Conservation (phyloP, 2,888 invertebrate species). For the Callosobruchus maculatus region DNA sequence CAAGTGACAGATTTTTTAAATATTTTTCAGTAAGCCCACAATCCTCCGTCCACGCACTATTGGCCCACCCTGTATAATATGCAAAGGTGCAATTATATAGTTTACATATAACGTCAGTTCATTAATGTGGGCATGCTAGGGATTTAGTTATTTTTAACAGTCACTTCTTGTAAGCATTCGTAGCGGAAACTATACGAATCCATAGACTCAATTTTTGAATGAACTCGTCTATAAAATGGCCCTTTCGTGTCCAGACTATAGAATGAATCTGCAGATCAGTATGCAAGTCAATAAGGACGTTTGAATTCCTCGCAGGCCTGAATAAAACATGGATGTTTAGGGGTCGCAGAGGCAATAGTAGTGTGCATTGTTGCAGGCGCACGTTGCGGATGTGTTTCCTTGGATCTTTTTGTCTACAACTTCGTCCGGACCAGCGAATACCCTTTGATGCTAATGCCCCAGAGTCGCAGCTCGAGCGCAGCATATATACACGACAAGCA, state of each 20-base stretch:
- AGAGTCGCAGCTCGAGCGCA: not conserved
- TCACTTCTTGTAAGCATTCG: too few relatives aligned
- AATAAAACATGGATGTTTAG: not conserved
- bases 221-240: not conserved
- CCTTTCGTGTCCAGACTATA: not conserved
- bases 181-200: not conserved
- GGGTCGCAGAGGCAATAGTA: not conserved
- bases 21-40: too few relatives aligned
- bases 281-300: not conserved
- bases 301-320: not conserved
- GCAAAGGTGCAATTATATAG: too few relatives aligned
- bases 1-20: too few relatives aligned
- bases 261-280: not conserved
- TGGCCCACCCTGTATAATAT: too few relatives aligned
- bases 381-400: not conserved
- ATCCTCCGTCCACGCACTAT: too few relatives aligned
- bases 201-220: not conserved
- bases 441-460: not conserved
- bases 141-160: too few relatives aligned
- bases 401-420: not conserved
- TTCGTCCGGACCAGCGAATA: not conserved
- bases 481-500: not conserved
- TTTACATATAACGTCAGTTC: too few relatives aligned
- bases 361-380: not conserved
- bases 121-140: too few relatives aligned